Evolutionary conservation across 2,113 vertebrate genomes (phyloP).

Genomic region (Camelus bactrianus): DNA sequence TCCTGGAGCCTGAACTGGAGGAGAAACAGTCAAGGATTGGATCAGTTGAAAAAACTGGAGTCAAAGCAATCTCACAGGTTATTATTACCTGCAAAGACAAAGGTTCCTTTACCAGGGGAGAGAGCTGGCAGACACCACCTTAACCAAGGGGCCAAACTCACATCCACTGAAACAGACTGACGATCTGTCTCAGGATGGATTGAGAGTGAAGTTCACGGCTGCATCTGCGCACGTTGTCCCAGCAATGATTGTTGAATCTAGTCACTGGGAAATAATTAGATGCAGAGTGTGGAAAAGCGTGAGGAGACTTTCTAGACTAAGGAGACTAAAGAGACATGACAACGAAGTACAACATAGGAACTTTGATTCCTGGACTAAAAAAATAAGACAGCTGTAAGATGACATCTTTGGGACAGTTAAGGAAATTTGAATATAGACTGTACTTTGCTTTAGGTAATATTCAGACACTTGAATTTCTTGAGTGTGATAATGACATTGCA

Average conservation of each 20-base stretch:
- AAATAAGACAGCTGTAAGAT: not conserved
- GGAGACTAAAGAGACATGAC: not conserved
- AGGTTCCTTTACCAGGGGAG: not conserved
- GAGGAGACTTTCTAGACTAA: not conserved
- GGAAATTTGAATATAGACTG: not conserved
- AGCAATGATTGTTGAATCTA: not conserved
- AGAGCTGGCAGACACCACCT: not conserved
- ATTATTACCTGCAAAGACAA: not conserved
- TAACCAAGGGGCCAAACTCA: not conserved
- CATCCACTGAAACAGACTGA: not conserved
- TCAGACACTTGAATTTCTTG: not conserved
- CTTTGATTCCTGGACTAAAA: not conserved
- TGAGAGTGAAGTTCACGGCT: rapidly evolving
- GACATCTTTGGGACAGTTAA: not conserved
- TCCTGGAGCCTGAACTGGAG: not conserved
- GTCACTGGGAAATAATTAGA: not conserved
- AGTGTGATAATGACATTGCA: not conserved
- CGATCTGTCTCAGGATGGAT: not conserved
- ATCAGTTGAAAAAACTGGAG: not conserved
- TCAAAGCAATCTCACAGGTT: not conserved
- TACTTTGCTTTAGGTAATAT: not conserved
- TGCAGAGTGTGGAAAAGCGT: not conserved
- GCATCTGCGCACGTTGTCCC: not conserved
- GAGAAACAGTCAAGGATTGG: not conserved
- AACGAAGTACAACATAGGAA: not conserved